Base-by-base conservation (phyloP, 2,888 invertebrate species). In the Cotesia congregata region DNA sequence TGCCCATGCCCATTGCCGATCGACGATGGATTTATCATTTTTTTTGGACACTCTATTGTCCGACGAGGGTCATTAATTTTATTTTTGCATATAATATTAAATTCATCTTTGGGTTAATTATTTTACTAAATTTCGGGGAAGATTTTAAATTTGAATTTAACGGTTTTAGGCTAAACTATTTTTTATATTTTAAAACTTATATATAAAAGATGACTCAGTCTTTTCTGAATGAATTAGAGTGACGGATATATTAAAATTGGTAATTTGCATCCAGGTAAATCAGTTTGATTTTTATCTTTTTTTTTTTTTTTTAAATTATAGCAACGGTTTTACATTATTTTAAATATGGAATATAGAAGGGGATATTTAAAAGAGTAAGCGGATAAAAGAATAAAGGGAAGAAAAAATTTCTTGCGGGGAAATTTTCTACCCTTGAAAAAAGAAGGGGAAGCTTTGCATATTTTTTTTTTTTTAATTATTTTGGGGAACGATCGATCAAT, bases 1-100 rank as follows among this genome's bases (percentile, higher is more conserved):
- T 80, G 80, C 80, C 78, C 60, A 60, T 30, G 30, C 30, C 30
- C 12, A 61, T 79, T 74, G 72, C 79, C 76, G 79, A 75, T 76
- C 75, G 71, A 77, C 78, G 78, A 76, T 78, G 80, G 38, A 64
- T 72, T 72, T 20, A 62, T 72, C 39, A 61, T 64, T 50, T 62
- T 72, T 64, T n/a, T 72, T 40, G 20, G 39, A 30, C 20, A 30
- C n/a, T 60, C 17, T 62, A 61, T 72, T 62, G 17, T 50, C 50
- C 30, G 30, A 30, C 30, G 30, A 30, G 30, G 30, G 50, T 50
- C 12, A 50, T 50, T 50, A 50, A 50, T 12, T 50, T 50, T 50
- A 50, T 50, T 50, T 30, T 30, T 30, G 30, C 38, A 59, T 30
- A 40, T 15, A 30, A 12, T 30, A 30, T 30, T 30, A 30, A 30